These are phyloP conservation scores for Halocynthia aurantium DNA, from an alignment of 23 tunicate genomes.

Conservation along the genomic window DNA sequence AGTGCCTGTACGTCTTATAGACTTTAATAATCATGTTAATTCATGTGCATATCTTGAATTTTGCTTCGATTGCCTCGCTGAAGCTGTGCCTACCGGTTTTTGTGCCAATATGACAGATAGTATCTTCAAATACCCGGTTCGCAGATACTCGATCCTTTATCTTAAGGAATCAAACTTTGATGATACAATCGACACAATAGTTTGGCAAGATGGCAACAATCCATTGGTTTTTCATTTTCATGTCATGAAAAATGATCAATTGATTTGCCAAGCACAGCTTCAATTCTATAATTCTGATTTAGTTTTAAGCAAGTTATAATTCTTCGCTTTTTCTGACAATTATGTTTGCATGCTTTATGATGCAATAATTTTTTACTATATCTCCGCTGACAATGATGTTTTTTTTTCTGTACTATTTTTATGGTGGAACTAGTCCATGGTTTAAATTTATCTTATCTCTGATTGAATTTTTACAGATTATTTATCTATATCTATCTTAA, in stretches of 20 bases:
- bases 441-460: no score
- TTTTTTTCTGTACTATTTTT: no score
- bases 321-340: no score
- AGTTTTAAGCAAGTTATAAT: no score
- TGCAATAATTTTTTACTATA: no score
- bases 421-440: no score
- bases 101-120: not conserved
- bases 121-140: conserved; percentile 5
- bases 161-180: not conserved
- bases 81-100: not conserved
- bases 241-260: not conserved
- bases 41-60: conserved; percentile 1
- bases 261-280: no score
- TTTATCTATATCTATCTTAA: no score
- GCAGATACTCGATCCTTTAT: conserved; percentile 13
- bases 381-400: no score
- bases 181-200: not conserved
- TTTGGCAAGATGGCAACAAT: conserved; percentile 16
- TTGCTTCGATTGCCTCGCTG: conserved; percentile 20
- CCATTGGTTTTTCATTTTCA: conserved; percentile 9
- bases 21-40: not conserved
- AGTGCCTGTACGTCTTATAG: not conserved
- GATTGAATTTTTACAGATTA: no score
- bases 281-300: no score
- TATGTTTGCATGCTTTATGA: no score